Evolutionary conservation across 2,113 vertebrate species (phyloP).

Genomic region (Tychaedon coryphoeus): DNA sequence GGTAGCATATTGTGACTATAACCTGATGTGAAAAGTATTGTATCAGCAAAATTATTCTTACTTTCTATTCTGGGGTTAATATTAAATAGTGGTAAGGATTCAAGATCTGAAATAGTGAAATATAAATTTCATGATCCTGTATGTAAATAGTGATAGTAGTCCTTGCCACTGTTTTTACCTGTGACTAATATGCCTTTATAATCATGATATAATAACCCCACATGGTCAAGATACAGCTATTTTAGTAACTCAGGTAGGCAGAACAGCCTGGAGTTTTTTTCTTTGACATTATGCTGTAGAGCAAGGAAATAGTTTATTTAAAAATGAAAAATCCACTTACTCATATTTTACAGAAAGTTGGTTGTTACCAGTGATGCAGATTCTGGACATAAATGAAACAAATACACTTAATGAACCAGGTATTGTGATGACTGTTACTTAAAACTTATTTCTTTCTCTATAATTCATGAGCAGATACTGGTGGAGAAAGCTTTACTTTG

Average conservation of each 20-base stretch:
- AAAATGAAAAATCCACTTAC: not conserved
- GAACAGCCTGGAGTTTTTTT: not conserved
- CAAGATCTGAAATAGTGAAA: not conserved
- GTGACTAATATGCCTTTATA: not conserved
- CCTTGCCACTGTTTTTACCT: not conserved
- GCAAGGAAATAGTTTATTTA: not conserved
- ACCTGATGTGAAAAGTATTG: not conserved
- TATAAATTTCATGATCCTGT: not conserved
- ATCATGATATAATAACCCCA: not conserved
- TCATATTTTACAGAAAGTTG: not conserved
- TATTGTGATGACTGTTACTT: not conserved
- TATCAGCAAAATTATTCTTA: not conserved
- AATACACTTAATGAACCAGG: not conserved
- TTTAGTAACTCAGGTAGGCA: not conserved
- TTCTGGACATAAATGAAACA: not conserved
- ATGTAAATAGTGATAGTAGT: not conserved
- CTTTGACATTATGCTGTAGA: not conserved
- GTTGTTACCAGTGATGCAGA: not conserved
- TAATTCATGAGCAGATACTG: not conserved
- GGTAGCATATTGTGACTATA: not conserved
- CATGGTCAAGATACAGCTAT: not conserved
- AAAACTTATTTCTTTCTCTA: not conserved
- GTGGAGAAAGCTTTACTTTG: not conserved
- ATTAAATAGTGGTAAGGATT: not conserved
- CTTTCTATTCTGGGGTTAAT: fast-evolving